Percentiles rank a stretch among this genome's conserved stretches.
Evolutionary conservation across 1,140 invertebrate species (phyloP).

Genomic region (Penaeus japonicus): DNA sequence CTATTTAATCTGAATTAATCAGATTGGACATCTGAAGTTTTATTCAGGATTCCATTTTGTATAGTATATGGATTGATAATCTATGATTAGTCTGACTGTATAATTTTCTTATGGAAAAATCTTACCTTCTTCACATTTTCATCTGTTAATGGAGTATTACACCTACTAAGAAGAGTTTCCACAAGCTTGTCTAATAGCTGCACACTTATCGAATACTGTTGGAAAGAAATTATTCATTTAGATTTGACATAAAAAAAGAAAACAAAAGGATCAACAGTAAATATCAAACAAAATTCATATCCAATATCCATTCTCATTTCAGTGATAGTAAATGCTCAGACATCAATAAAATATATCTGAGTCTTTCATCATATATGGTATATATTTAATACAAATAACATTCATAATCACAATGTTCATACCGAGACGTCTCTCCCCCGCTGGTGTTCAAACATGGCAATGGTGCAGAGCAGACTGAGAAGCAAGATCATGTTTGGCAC

Average conservation of each 20-base stretch:
- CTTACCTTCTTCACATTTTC: conserved; percentile 29
- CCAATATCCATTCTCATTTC: too few species aligned
- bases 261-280: too few species aligned
- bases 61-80: background rate
- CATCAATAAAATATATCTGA: too few species aligned
- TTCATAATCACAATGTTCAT: background rate
- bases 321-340: too few species aligned
- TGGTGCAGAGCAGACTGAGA: conserved; percentile 12
- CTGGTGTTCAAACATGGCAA: background rate
- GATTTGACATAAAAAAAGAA: too few species aligned
- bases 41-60: too few species aligned
- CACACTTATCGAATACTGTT: background rate
- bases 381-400: background rate
- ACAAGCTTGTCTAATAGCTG: background rate
- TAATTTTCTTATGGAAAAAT: background rate
- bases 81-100: background rate
- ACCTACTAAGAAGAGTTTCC: conserved; percentile 1
- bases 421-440: background rate
- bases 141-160: background rate
- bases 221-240: background rate
- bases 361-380: too few species aligned
- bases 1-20: too few species aligned
- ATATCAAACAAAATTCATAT: too few species aligned
- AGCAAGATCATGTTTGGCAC: conserved; percentile 11
- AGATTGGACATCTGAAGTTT: too few species aligned